phyloP scores from a whole-genome alignment of 2,888 invertebrate genomes.

The Terebella lapidaria region DNA sequence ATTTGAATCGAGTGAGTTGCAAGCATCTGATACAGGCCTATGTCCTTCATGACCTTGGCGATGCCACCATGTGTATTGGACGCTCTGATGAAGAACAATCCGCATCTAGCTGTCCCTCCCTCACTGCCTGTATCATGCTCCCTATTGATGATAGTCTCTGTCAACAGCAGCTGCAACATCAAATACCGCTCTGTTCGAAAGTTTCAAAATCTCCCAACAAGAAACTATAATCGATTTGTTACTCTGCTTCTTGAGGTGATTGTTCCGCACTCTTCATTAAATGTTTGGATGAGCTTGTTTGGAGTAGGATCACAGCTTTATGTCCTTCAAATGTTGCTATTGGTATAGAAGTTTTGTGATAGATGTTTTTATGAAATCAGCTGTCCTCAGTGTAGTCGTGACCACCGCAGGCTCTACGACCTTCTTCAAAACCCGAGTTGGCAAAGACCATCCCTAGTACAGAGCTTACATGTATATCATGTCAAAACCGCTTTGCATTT shows the following conservation, averaged over 20 bases:
- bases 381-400: slow-evolving; percentile 74
- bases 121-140: too few species aligned
- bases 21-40: too few species aligned
- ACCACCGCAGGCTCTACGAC: slow-evolving; percentile 87
- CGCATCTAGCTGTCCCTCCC: too few species aligned
- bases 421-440: too few species aligned
- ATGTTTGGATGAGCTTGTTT: slow-evolving; percentile 72
- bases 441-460: too few species aligned
- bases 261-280: neutral
- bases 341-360: slow-evolving; percentile 80
- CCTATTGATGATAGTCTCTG: too few species aligned
- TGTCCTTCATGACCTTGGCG: neutral
- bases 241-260: neutral
- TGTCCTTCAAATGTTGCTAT: slow-evolving; percentile 94
- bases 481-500: too few species aligned
- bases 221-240: neutral
- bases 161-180: neutral
- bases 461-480: too few species aligned
- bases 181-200: neutral
- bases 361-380: slow-evolving; percentile 76
- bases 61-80: too few species aligned
- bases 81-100: too few species aligned
- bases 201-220: neutral
- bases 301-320: slow-evolving; percentile 86
- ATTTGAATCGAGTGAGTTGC: neutral